A percentile compares a stretch with the other conserved stretches of the same genome.
phyloP scores from a whole-genome alignment of 2,888 invertebrate species.

The Argyresthia goedartella region DNA sequence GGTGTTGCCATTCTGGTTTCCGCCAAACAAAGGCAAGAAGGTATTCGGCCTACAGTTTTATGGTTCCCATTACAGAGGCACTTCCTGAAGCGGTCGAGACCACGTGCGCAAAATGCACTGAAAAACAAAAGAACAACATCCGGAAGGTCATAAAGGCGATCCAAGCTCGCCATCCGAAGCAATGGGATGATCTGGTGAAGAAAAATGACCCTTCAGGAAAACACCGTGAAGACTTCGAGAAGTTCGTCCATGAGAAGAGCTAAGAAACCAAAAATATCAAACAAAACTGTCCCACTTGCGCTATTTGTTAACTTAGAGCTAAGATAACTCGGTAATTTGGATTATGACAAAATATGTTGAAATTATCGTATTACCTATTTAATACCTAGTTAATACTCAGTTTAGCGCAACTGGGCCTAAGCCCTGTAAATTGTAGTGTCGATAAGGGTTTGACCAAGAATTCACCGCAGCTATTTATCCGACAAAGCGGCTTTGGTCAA shows the following conservation, averaged over 20 bases:
- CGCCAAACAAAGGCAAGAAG: too few species aligned
- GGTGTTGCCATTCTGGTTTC: too few species aligned
- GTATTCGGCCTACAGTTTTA: too few species aligned
- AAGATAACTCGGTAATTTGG: too few species aligned
- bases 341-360: too few species aligned
- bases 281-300: not conserved
- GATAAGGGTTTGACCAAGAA: too few species aligned
- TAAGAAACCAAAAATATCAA: conserved; percentile 5
- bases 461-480: too few species aligned
- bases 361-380: too few species aligned
- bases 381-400: too few species aligned
- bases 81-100: conserved; percentile 79
- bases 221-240: conserved; percentile 74
- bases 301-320: not conserved
- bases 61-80: conserved; percentile 52
- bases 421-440: too few species aligned
- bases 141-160: conserved; percentile 76
- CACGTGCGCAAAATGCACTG: conserved; percentile 77
- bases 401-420: too few species aligned
- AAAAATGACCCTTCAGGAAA: conserved; percentile 79
- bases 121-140: conserved; percentile 73
- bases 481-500: too few species aligned
- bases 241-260: conserved; percentile 33
- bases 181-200: conserved; percentile 76
- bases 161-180: conserved; percentile 74